Evolutionary conservation across 2,888 invertebrate species (phyloP), one percentile per base, ranked within the genome.

Genomic region (Nephrotoma flavescens): DNA sequence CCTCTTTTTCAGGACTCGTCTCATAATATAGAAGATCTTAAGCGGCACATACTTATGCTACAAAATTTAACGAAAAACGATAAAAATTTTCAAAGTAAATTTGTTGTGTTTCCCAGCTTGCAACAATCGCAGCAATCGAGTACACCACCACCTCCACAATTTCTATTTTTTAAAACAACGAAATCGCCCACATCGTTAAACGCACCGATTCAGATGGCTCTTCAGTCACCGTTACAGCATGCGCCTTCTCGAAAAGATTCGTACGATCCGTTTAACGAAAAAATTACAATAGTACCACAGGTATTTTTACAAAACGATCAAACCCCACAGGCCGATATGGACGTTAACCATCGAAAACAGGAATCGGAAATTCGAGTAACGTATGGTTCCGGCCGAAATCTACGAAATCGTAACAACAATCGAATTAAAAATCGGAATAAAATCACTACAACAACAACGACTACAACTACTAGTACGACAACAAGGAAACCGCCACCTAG

Each of bases 61-160:
- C 92, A 92, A 87, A 91, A 91, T 88, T 89, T 91, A 87, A 91
- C 91, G 6, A 91, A 91, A 88, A 91, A 90, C 47, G 91, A 92
- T 87, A 91, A 90, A 86, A 91, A 90, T 87, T 92, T 92, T 86
- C 91, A 92, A 87, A 91, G 91, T 4, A 92, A 92, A 88, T 92
- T 92, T 88, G 92, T 92, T 12, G 91, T 92, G 0, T 92, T 92
- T 86, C 92, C 92, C 6, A 91, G 91, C 87, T 88, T 91, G 41
- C 91, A 91, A 86, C 85, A 87, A 11, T 85, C 88, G 3, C 89
- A 87, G 11, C 87, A 86, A 6, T 86, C 88, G 6, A 87, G 87
- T 85, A 88, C 89, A 0, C 15, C 86, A 42, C 42, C 86, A n/a
- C 42, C 85, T 44, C 42, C 86, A 31, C 31, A 19, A 71, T 71